A percentile compares a stretch with the other conserved stretches of the same genome.
Evolutionary conservation across 2,888 invertebrate genomes (phyloP).

Genomic region (Galeopsomyia nigrocyanea): DNA sequence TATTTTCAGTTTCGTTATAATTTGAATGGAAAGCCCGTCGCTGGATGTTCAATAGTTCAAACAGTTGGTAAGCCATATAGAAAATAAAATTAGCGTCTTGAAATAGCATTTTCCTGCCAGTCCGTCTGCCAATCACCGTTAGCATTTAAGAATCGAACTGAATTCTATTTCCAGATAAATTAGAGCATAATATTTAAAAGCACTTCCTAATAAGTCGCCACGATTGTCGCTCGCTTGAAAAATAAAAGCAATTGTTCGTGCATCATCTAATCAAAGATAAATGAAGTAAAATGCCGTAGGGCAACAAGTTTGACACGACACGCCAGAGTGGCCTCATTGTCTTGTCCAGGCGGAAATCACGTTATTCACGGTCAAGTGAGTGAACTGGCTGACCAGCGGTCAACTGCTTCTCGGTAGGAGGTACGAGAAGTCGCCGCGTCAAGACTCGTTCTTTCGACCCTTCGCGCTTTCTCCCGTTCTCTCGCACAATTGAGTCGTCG

Average conservation of each 20-base stretch:
- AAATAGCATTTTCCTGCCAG: too few relatives aligned
- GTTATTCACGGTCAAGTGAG: conserved; percentile 66
- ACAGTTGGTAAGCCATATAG: too few relatives aligned
- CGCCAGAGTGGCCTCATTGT: conserved; percentile 37
- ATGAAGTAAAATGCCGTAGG: conserved; percentile 29
- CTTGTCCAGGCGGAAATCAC: conserved; percentile 53
- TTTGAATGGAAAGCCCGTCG: too few relatives aligned
- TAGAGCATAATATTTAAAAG: not conserved
- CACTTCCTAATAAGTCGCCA: not conserved
- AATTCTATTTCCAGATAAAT: too few relatives aligned
- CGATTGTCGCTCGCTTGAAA: not conserved
- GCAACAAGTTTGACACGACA: conserved; percentile 42
- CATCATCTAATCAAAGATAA: conserved; percentile 45
- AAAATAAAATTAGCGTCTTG: too few relatives aligned
- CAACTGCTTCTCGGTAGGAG: conserved; percentile 62
- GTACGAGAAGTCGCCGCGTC: conserved; percentile 39
- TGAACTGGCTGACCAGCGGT: conserved; percentile 62
- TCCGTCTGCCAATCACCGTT: too few relatives aligned
- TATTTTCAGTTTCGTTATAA: too few relatives aligned
- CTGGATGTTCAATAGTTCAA: too few relatives aligned
- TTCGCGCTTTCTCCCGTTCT: conserved; percentile 43
- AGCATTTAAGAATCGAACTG: too few relatives aligned
- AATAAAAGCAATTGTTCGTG: conserved; percentile 38
- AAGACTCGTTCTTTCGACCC: conserved; percentile 46
- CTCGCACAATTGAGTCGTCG: conserved; percentile 30